Evolutionary conservation across 2,888 invertebrate species (phyloP), one percentile per base, ranked within the genome.

Genomic region (Malacosoma neustria): DNA sequence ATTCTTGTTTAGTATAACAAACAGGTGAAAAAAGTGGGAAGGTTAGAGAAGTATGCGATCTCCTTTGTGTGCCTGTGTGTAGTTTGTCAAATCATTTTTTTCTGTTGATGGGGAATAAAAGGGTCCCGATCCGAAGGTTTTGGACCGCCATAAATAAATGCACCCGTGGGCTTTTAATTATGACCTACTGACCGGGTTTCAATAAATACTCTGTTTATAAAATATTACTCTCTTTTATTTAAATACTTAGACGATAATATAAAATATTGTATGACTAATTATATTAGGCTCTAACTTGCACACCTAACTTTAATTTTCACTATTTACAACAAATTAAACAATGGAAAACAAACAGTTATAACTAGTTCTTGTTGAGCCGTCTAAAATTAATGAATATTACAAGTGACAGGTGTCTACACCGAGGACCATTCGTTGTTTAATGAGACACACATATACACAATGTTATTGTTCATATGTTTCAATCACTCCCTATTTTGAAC

Each of bases 201-300:
- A 76, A 79, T 72, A 69, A 64, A 79, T 72, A 79, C 67, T 68
- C 71, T 62, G 51, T n/a, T 59, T 52, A 49, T 72, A 77, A 79
- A 79, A 80, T 76, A 80, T 76, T 74, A 77, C 76, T 79, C 76
- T 76, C 68, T 68, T 79, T 79, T 76, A 77, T 72, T 71, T 75
- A 76, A 72, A 76, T 77, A 76, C 75, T 77, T 76, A 77, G 68
- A 68, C 63, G 65, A 69, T 72, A 75, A 74, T 76, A 79, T 77
- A 79, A 79, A 79, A 77, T 72, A 75, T 73, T 71, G 73, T 70
- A 75, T 61, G 59, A 69, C 76, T 75, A 75, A 69, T 70, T 71
- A 67, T 69, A 69, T 66, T 57, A 69, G 58, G 61, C 64, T 63
- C 65, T 61, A 60, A 64, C 62, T 66, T 54, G 67, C 54, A 52